These are phyloP conservation scores for Hirtodrosophila cameraria DNA, from an alignment of 2,888 invertebrate species.

Conservation along the genomic window DNA sequence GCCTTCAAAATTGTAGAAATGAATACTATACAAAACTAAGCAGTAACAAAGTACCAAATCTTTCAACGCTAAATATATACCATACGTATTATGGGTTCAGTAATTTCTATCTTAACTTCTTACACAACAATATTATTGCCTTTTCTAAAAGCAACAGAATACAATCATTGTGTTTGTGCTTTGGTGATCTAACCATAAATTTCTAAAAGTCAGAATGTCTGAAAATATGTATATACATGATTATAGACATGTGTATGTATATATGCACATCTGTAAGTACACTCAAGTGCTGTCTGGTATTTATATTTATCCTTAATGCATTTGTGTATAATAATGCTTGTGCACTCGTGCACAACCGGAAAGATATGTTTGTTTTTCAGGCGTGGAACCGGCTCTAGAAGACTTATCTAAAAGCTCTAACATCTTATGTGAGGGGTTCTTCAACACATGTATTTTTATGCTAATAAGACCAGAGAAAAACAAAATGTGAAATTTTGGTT, in stretches of 20 bases:
- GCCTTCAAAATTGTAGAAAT: not conserved
- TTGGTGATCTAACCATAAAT: conserved; percentile 22
- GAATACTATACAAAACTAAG: not conserved
- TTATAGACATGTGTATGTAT: too few species aligned
- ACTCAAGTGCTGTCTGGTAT: conserved; percentile 22
- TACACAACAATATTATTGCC: too few species aligned
- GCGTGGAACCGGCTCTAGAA: too few species aligned
- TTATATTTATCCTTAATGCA: conserved; percentile 37
- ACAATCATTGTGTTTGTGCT: conserved; percentile 4
- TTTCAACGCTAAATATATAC: too few species aligned
- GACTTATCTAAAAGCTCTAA: too few species aligned
- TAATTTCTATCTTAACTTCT: too few species aligned
- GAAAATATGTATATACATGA: not conserved
- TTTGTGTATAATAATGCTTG: not conserved
- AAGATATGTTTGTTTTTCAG: not conserved
- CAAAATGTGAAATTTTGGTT: too few species aligned
- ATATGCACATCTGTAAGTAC: conserved; percentile 3
- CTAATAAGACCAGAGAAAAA: too few species aligned
- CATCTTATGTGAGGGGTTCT: too few species aligned
- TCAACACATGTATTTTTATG: conserved; percentile 2
- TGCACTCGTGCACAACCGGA: not conserved
- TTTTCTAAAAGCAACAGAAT: not conserved
- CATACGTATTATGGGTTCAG: too few species aligned
- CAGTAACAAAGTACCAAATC: too few species aligned
- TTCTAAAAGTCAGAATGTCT: conserved; percentile 9